Base-by-base conservation (phyloP, 2,888 invertebrate genomes). In the Athetis lepigone region DNA sequence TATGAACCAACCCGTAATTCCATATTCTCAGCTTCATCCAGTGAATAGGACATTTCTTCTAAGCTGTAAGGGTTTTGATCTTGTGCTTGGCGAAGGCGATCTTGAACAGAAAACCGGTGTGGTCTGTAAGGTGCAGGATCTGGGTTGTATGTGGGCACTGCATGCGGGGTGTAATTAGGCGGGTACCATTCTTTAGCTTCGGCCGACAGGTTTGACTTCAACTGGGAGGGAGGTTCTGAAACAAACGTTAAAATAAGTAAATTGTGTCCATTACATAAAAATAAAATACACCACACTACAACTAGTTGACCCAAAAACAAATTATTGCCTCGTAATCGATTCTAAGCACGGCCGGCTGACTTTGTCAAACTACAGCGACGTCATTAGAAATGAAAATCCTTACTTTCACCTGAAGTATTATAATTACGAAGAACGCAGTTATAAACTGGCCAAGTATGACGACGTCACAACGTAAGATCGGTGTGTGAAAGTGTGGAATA, bases 151-250 rank as follows among this genome's bases (percentile, higher is more conserved):
- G 85, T 79, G 40, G 87, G 88, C 56, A 80, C 86, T 21, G 86
- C 80, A 74, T 92, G 92, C 11, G 89, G 90, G 45, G 88, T 91
- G 85, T 95, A 95, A 79, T 95, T 95, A 19, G 95, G 92, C 54
- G 96, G 96, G 80, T 94, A 95, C 95, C 96, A 96, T 89, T 96
- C 96, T 77, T 96, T 95, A 25, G 96, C 96, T 58, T 96, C 95
- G 16, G 94, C 96, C 46, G 96, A 96, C 68, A 96, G 80, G 21
- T 87, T 95, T 18, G 95, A 95, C 79, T 92, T 94, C 33, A 33
- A 33, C 33, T 33, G 33, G 13, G 33, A 33, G 19, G 92, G 85
- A 73, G 88, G 85, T 74, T 93, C 93, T 92, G 80, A 29, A 78
- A 80, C 65, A 70, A 77, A 79, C 49, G 60, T 36, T 29, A n/a